Evolutionary conservation across 2,113 vertebrate genomes (phyloP), one percentile per base, ranked within the genome.

Genomic region (Etia nguti): DNA sequence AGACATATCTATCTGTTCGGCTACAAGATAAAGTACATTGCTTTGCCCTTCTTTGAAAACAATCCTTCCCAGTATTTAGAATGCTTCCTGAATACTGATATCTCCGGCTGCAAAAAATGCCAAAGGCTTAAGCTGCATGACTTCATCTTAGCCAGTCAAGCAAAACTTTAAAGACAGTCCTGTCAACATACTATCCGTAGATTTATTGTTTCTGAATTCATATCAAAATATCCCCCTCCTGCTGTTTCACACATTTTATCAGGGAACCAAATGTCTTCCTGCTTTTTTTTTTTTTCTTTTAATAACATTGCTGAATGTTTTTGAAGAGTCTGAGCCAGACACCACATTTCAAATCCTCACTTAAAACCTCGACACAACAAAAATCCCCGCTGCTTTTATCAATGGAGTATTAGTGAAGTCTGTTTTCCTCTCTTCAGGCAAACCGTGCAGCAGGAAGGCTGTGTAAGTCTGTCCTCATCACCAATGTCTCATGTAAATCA

Each of bases 1-100:
- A 87, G 88, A 89, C 81, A 88, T 84, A 92, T 93, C 73, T 88
- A 84, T 88, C 87, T 55, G 86, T 89, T 87, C 31, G 36, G 89
- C 88, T 82, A 85, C 82, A 65, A 92, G 88, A 94, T 92, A 81
- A 90, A 92, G 80, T 60, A 62, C 85, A 57, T n/a, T 65, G 57
- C 82, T 84, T 82, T 85, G 80, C 62, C 79, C 80, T 93, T 59
- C 79, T 90, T 83, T 90, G 38, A 88, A 91, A 90, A 91, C 86
- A 83, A 62, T 84, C 54, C 22, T 80, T 89, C 77, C 75, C 59
- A 73, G 70, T 88, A 87, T 90, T 88, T 79, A 80, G 48, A 86
- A 82, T 34, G 54, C 83, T 77, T 83, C 65, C 83, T 59, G 89
- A 90, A 92, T 89, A 83, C 85, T 80, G 79, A 94, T 79, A 56